A percentile compares a stretch with the other conserved stretches of the same genome.
Conservation (phyloP, 2,888 invertebrate species). For the Hydraecia micacea region DNA sequence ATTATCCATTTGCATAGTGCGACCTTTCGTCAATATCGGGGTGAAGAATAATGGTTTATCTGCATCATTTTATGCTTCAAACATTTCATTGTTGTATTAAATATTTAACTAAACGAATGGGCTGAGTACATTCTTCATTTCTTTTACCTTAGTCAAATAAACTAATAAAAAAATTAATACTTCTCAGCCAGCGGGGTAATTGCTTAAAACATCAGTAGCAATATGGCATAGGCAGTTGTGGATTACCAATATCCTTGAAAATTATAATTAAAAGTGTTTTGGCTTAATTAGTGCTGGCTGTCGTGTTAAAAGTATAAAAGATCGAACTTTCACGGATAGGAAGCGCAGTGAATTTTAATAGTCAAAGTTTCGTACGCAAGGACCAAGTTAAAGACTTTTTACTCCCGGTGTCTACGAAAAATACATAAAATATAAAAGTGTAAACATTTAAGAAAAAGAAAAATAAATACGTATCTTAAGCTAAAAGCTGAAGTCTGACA, state of each 20-base stretch:
- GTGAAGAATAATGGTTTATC: background rate
- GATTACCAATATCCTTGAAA: too few species aligned
- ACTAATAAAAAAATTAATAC: background rate
- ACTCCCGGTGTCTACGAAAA: background rate
- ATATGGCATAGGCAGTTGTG: too few species aligned
- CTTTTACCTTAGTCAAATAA: background rate
- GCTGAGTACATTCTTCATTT: background rate
- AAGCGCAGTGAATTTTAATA: slow-evolving; percentile 7
- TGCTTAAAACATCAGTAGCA: too few species aligned
- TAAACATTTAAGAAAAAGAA: background rate
- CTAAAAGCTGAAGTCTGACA: background rate
- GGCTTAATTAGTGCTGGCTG: background rate
- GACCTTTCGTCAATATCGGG: slow-evolving; percentile 1
- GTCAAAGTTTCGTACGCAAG: slow-evolving; percentile 9
- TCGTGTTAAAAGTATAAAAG: background rate
- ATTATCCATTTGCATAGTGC: slow-evolving; percentile 22
- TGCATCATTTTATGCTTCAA: background rate
- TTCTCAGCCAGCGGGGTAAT: background rate
- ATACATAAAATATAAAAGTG: background rate
- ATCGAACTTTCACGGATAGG: background rate
- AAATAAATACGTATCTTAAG: too few species aligned
- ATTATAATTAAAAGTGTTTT: too few species aligned
- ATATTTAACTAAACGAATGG: background rate
- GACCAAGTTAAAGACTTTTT: background rate
- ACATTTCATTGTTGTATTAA: background rate